These are phyloP conservation scores for Ochotona princeps DNA, from an alignment of 2,113 vertebrate species.

Conservation along the genomic window DNA sequence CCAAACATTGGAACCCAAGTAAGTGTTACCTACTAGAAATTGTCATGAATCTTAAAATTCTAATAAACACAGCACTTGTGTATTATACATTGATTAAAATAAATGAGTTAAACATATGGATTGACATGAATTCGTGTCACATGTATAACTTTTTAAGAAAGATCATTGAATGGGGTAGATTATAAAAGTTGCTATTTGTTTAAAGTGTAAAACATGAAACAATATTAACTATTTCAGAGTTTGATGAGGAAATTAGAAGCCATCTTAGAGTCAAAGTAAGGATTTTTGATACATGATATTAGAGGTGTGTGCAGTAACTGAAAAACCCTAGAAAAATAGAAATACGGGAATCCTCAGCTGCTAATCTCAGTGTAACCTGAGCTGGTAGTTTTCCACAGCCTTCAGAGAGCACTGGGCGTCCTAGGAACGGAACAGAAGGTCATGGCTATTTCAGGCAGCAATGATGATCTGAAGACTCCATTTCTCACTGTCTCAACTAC, in stretches of 20 bases:
- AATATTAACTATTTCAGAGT: background rate
- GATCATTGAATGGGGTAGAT: background rate
- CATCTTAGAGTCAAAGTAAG: background rate
- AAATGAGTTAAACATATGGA: background rate
- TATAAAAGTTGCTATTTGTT: background rate
- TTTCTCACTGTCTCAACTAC: background rate
- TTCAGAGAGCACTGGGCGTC: background rate
- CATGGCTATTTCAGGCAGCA: background rate
- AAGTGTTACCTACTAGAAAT: background rate
- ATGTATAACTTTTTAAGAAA: background rate
- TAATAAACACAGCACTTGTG: background rate
- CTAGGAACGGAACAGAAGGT: background rate
- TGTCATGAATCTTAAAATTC: background rate
- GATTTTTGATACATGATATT: background rate
- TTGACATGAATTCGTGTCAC: background rate
- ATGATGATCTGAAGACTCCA: background rate
- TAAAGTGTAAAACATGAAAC: background rate
- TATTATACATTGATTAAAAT: background rate
- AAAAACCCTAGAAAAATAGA: background rate
- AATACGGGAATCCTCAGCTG: background rate
- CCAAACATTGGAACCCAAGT: background rate
- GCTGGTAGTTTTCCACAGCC: background rate
- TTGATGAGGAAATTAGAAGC: background rate
- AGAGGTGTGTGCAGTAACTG: background rate
- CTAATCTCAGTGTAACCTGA: background rate